Percentiles rank a stretch among this genome's conserved stretches.
Evolutionary conservation across 2,797 vertebrate species (phyloP).

Genomic region (Potorous gilbertii): DNA sequence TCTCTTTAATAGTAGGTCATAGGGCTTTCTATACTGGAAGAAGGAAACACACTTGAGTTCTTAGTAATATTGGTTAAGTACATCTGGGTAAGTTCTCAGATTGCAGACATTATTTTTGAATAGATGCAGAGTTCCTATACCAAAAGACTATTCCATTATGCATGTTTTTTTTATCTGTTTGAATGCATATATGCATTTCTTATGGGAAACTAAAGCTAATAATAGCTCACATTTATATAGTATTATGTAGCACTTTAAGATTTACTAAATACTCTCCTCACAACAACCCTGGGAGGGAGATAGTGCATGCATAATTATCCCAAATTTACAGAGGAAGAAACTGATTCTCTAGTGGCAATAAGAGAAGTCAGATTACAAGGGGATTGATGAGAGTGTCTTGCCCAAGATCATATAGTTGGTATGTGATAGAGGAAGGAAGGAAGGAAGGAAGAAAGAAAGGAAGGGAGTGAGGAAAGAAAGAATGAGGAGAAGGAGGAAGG

Average conservation of each 20-base stretch:
- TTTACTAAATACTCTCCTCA: not conserved
- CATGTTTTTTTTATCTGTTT: not conserved
- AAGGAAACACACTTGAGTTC: not conserved
- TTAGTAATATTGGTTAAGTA: not conserved
- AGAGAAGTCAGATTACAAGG: not conserved
- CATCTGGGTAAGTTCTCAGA: not conserved
- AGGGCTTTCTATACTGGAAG: not conserved
- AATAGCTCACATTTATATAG: slow-evolving; percentile 8
- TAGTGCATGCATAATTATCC: not conserved
- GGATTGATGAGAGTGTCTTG: not conserved
- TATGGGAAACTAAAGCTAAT: not conserved
- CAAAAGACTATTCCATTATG: not conserved
- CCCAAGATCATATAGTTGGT: not conserved
- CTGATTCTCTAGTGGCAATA: not conserved
- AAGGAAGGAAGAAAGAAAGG: too few species aligned
- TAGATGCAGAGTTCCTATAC: not conserved
- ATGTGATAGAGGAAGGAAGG: not conserved
- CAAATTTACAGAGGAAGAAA: not conserved
- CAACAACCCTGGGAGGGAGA: not conserved
- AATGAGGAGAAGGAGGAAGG: too few species aligned
- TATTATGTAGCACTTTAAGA: not conserved
- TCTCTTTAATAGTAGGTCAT: not conserved
- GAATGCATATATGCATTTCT: not conserved
- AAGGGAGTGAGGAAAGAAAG: too few species aligned
- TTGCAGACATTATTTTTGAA: not conserved